Percentiles rank a stretch among this genome's conserved stretches.
These are phyloP conservation scores for Epinephelus lanceolatus DNA, from an alignment of 2,113 vertebrate species.

Conservation along the genomic window DNA sequence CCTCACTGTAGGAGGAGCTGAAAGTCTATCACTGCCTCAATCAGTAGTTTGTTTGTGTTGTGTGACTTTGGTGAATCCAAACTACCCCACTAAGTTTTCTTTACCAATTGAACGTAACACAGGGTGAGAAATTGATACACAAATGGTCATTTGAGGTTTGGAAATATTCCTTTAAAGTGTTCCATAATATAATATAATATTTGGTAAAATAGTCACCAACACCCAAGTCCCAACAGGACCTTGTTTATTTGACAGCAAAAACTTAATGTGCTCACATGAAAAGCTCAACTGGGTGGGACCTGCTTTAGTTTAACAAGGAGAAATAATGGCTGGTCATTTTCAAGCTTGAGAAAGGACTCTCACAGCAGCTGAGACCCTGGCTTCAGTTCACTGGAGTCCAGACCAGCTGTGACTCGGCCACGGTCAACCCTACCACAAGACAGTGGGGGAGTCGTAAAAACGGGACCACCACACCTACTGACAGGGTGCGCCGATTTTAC, in stretches of 20 bases:
- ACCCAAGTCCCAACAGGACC: not conserved
- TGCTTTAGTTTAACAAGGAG: slow-evolving; percentile 21
- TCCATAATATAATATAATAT: not conserved
- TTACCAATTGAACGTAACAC: too few species aligned
- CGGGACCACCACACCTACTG: slow-evolving; percentile 13
- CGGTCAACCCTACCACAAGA: slow-evolving; percentile 20
- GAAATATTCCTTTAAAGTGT: too few species aligned
- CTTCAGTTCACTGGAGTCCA: slow-evolving; percentile 2
- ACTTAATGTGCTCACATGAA: not conserved
- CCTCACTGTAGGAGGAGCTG: too few species aligned
- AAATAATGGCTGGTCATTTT: slow-evolving; percentile 40
- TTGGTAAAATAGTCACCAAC: not conserved
- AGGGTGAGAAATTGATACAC: too few species aligned
- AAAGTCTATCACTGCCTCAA: too few species aligned
- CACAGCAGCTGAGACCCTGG: slow-evolving; percentile 3
- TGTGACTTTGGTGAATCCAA: too few species aligned
- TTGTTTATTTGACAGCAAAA: not conserved
- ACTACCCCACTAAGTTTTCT: too few species aligned
- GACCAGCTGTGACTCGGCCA: slow-evolving; percentile 21
- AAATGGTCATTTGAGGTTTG: too few species aligned
- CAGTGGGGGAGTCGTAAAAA: slow-evolving; percentile 28
- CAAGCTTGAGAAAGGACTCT: slow-evolving; percentile 17
- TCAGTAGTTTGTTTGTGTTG: too few species aligned
- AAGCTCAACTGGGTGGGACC: not conserved
- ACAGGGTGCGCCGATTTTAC: slow-evolving; percentile 43